Evolutionary conservation across 2,888 invertebrate genomes (phyloP), one percentile per base, ranked within the genome.

Genomic region (Drosophila buzzatii): DNA sequence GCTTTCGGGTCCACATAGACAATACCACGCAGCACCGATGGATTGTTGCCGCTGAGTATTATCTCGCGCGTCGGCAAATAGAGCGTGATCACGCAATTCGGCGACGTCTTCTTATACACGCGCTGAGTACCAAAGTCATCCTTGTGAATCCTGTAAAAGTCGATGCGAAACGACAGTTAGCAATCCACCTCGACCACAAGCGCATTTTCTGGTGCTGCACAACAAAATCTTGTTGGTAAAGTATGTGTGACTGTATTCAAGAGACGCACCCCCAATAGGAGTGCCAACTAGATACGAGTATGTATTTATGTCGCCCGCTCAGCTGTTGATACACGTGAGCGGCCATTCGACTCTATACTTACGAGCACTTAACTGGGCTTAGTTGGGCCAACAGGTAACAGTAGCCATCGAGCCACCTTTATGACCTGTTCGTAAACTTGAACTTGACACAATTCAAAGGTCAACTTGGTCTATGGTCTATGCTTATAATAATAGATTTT

Each of bases 1-100:
- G 96, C 96, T 68, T 98, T 98, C 0, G 98, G 97, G 91, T 99
- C 99, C 44, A 98, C 96, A 80, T 98, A 95, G 3, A 99, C 95
- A 39, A 99, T 98, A 31, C 99, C 99, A 92, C 98, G 97, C 70
- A 98, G 94, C 80, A 95, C 95, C 92, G 97, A 96, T 79, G 97
- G 96, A 91, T 94, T 93, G 69, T 95, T 96, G 76, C 96, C 95
- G 73, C 96, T 96, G 59, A 97, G 96, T 16, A 96, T 94, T 80
- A 98, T 94, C 93, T 98, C 97, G 37, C 98, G 94, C 8, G 96
- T 96, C 41, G 96, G 96, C 90, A 98, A 94, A 92, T 97, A 98
- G 71, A 98, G 93, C 0, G 97, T 97, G 80, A 98, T 93, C 90
- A 97, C 97, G 93, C 96, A 96, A 93, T 97, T 97, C 1, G 97